Conservation (phyloP, 2,113 vertebrate genomes). For the Cyphomyrus discorhynchus region DNA sequence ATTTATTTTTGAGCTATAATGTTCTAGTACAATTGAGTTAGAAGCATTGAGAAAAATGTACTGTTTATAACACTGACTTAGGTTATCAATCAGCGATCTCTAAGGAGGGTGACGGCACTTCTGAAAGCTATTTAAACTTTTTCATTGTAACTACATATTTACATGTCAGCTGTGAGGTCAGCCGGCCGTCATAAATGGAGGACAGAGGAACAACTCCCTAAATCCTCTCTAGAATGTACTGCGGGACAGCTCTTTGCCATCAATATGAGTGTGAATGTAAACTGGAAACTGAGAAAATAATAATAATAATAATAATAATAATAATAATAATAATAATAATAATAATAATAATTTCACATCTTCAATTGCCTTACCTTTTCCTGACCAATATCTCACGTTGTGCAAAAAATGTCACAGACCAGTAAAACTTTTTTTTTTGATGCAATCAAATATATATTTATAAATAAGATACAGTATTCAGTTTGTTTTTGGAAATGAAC, state of each 20-base stretch:
- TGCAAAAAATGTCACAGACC: not conserved
- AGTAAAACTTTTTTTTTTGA: not conserved
- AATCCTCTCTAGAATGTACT: not conserved
- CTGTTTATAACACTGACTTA: not conserved
- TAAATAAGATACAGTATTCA: not conserved
- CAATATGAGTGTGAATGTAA: not conserved
- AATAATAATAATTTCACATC: not conserved
- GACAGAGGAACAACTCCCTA: not conserved
- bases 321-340: not conserved
- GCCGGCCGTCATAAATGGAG: not conserved
- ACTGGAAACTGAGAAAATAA: not conserved
- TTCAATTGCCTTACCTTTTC: not conserved
- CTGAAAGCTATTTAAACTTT: not conserved
- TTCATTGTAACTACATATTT: not conserved
- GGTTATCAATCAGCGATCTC: not conserved
- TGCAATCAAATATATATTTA: not conserved
- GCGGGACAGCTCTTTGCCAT: not conserved
- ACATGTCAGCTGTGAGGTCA: not conserved
- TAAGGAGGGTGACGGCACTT: not conserved
- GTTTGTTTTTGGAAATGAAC: not conserved
- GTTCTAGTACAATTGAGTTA: not conserved
- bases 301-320: too few relatives aligned
- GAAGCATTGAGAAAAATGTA: not conserved
- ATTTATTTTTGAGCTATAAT: constrained; percentile 1
- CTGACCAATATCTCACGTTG: not conserved